Base-by-base conservation (phyloP, 2,888 invertebrate genomes). In the Slavum lentiscoides region DNA sequence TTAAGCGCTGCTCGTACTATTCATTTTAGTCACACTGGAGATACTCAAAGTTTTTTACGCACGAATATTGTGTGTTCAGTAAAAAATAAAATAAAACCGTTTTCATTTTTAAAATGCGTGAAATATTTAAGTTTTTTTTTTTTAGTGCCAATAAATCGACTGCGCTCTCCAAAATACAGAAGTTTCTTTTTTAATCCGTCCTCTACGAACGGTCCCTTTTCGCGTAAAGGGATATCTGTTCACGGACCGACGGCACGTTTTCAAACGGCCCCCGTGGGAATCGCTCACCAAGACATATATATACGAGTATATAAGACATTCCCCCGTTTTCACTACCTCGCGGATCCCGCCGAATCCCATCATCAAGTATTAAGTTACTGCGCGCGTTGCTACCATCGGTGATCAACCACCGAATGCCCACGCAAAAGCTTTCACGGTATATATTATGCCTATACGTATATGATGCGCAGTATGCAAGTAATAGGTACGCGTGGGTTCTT, bases 361-460 rank as follows among this genome's bases (percentile, higher is more conserved):
- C 76, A 69, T 77, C 76, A 69, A 77, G 76, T 77, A 69, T 77
- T 69, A 61, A 69, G 76, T 77, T 77, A 69, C 76, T 53, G 23
- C 30, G 19, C 30, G 61, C 23, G 13, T 37, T 62, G 59, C 68
- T 68, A 17, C 68, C 61, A 49, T 58, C 30, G 30, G 30, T 69
- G 69, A 76, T 76, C 68, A 69, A 76, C 68, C 61, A 55, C 64
- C 64, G 53, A 74, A 66, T 15, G 1, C 73, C 49, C 49, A 9
- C 49, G 3, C 49, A 11, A 73, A 73, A 73, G 73, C 73, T 62
- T 62, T 73, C 49, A 53, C 19, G 7, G 62, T 21, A 30, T 43
- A 30, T 4, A 30, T 30, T 30, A 30, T 30, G 30, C 30, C 30
- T 30, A 30, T 30, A 30, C 4, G 30, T 30, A 30, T 30, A 30